Percentiles rank a stretch among this genome's conserved stretches.
phyloP scores from a whole-genome alignment of 37 sponge, comb jelly and placozoan species.

The Aphrocallistes beatrix region DNA sequence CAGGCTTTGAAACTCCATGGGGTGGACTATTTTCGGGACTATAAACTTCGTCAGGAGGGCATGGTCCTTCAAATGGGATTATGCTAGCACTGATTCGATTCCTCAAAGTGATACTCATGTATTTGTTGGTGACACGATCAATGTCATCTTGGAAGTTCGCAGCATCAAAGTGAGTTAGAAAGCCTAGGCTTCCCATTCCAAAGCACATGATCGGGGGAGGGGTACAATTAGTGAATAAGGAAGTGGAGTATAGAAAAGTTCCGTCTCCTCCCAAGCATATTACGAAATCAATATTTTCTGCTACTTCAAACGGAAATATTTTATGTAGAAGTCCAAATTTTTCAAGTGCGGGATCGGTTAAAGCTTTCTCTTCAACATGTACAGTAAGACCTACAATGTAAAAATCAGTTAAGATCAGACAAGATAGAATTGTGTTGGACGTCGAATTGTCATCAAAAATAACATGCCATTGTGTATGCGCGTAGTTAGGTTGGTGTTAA shows the following conservation, averaged over 20 bases:
- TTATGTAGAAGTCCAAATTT: background rate
- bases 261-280: conserved; percentile 91
- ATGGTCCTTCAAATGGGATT: conserved; percentile 10
- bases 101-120: conserved; percentile 52
- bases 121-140: conserved; percentile 29
- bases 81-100: conserved; percentile 39
- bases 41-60: background rate
- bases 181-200: conserved; percentile 82
- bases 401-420: too few relatives aligned
- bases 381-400: background rate
- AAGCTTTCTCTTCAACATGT: background rate
- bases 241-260: conserved; percentile 75
- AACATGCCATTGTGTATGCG: too few relatives aligned
- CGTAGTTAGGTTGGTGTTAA: too few relatives aligned
- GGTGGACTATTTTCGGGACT: too few relatives aligned
- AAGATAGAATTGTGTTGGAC: too few relatives aligned
- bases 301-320: background rate
- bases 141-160: conserved; percentile 32
- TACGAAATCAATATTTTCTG: conserved; percentile 45
- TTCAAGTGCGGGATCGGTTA: background rate
- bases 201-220: conserved; percentile 83
- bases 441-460: too few relatives aligned
- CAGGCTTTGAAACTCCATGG: too few relatives aligned
- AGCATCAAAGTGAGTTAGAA: conserved; percentile 74
- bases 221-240: conserved; percentile 59